Base-by-base conservation (phyloP, 2,797 vertebrate species). In the Choloepus didactylus region DNA sequence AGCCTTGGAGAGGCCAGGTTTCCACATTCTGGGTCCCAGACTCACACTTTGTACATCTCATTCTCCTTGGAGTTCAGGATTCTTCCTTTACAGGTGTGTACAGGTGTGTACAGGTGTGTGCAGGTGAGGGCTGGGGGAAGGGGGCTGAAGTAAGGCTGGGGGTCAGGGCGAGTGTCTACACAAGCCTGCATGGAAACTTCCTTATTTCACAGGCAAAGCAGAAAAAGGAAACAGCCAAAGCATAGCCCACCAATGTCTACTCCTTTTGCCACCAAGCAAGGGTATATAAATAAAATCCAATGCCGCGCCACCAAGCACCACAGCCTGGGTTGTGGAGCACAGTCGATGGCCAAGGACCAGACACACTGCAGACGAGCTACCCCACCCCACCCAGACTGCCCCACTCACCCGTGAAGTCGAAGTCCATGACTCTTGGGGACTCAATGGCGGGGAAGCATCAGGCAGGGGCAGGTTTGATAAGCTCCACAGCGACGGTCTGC, bases 361-460 rank as follows among this genome's bases (percentile, higher is more conserved):
- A 41, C 77, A 41, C 77, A 8, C 69, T 11, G 18, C 15, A 77
- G 18, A 51, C 19, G 67, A 51, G 18, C 35, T 29, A 16, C 44
- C 6, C 5, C 15, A 8, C 51, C 38, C 15, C 18, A 25, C 9
- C 27, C 59, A 1, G 5, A 41, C 49, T 12, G 49, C 56, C 15
- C n/a, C 21, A 10, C 6, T 25, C 35, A 10, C 4, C 8, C 31
- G 6, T 0, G 5, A 21, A 31, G 46, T 25, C 41, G 29, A 82
- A 8, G 38, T 27, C 75, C 1, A 2, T 6, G 35, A 8, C n/a
- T 5, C 3, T 1, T 0, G 10, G 66, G 60, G 46, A 35, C 2
- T 35, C 56, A 76, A 31, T 1, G 73, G 64, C 8, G 25, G 6
- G 6, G 51, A 29, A 0, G 4, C 14, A 31, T 15, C 29, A 15